Evolutionary conservation across 1,140 invertebrate genomes (phyloP).

Genomic region (Andricus grossulariae): DNA sequence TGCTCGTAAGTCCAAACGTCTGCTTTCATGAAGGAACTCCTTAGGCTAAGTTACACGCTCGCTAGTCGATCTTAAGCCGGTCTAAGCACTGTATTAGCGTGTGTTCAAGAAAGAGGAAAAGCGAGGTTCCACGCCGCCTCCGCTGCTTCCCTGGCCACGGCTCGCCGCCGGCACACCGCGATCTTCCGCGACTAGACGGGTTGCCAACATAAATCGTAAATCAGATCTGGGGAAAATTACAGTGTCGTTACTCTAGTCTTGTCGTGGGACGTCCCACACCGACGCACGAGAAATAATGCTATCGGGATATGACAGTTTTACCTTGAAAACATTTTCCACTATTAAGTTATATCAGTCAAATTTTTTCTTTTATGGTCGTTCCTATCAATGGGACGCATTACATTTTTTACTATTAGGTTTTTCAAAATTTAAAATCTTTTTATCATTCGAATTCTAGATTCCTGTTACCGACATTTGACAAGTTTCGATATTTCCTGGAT

Average conservation of each 20-base stretch:
- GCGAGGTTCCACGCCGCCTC: background rate
- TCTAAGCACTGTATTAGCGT: constrained; percentile 15
- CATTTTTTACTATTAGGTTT: no score
- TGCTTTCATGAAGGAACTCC: background rate
- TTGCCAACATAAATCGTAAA: constrained; percentile 19
- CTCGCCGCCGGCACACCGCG: background rate
- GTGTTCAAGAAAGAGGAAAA: background rate
- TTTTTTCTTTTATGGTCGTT: no score
- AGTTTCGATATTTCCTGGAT: no score
- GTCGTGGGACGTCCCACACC: background rate
- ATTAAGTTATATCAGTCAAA: no score
- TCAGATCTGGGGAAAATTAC: constrained; percentile 21
- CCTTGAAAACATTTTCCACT: no score
- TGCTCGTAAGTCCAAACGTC: constrained; percentile 10
- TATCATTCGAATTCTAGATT: no score
- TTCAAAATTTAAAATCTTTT: no score
- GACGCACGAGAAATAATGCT: background rate
- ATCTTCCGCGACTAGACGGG: constrained; percentile 7
- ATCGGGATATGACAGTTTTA: no score
- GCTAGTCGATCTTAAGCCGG: background rate
- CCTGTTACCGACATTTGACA: no score
- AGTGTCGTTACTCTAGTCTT: background rate
- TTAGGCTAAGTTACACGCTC: constrained; percentile 15
- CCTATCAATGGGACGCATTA: no score
- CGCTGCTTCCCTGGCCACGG: background rate